Conservation (phyloP, 2,888 invertebrate species). For the Watsonalla cultraria region DNA sequence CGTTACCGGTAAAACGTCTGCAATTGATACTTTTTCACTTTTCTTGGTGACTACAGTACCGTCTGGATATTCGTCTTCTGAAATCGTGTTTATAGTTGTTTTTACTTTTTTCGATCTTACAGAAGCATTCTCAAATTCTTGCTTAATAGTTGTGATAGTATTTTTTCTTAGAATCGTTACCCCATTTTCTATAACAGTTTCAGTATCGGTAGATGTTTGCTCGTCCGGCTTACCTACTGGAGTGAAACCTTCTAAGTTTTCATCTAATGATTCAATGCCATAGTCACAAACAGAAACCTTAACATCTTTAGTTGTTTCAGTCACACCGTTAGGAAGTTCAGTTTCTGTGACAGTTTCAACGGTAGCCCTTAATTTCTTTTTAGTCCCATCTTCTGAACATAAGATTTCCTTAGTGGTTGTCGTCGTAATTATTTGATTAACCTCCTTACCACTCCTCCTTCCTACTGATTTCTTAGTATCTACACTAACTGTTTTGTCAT, state of each 20-base stretch:
- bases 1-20: constrained; percentile 47
- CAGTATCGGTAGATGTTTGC: constrained; percentile 37
- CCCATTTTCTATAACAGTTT: constrained; percentile 47
- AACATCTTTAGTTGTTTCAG: constrained; percentile 63
- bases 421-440: constrained; percentile 56
- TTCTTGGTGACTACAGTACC: constrained; percentile 62
- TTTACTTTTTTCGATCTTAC: constrained; percentile 53
- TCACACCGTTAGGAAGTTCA: constrained; percentile 50
- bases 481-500: constrained; percentile 48
- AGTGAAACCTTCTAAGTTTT: constrained; percentile 48
- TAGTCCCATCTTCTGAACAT: constrained; percentile 35
- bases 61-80: constrained; percentile 65
- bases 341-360: constrained; percentile 57
- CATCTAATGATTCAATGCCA: constrained; percentile 44
- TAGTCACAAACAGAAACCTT: constrained; percentile 62
- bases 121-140: constrained; percentile 51
- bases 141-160: constrained; percentile 50
- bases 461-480: constrained; percentile 47
- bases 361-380: constrained; percentile 59
- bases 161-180: constrained; percentile 51
- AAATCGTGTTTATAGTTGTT: constrained; percentile 47
- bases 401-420: constrained; percentile 63
- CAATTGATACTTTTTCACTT: constrained; percentile 63
- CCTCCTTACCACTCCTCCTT: constrained; percentile 42
- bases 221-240: constrained; percentile 46